Evolutionary conservation across 2,113 vertebrate genomes (phyloP), one percentile per base, ranked within the genome.

Genomic region (Trematomus loennbergii): DNA sequence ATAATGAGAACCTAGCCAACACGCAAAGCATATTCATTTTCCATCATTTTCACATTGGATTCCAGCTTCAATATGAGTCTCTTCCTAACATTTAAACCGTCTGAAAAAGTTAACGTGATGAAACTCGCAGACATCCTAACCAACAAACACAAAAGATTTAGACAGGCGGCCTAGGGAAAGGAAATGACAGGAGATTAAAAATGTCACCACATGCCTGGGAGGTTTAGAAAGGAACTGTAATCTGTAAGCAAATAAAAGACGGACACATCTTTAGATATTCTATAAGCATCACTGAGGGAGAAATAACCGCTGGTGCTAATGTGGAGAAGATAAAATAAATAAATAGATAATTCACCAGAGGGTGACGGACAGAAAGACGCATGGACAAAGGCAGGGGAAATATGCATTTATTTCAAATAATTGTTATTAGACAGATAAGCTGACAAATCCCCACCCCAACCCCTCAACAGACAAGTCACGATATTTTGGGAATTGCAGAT

Each of bases 401-500:
- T 79, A 83, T 75, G 55, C 57, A 79, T 89, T 75, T 70, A 79
- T 86, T 90, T 84, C 46, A 85, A 81, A 81, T 90, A 82, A 87
- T 90, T 83, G 82, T 87, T 89, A 90, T 90, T 86, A 84, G 77
- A 66, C 53, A 80, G 83, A 85, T 90, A 87, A 87, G 79, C 53
- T 90, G 84, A 91, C 88, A 92, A 89, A 91, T 91, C 88, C 61
- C 20, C 81, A 55, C 55, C 61, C 36, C 36, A 63, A 45, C 75
- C 55, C 5, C 11, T 76, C 45, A 29, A 64, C 33, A 77, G 75
- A 78, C 73, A 86, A 82, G 48, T 84, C 68, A 17, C 48, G 67
- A 66, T 86, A 67, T 88, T 90, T 90, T 82, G 71, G 78, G 64
- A 85, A 83, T 78, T 11, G 3, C 71, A 86, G 87, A 85, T 90